These are phyloP conservation scores for Polia nebulosa DNA, from an alignment of 2,888 invertebrate genomes.

Conservation along the genomic window DNA sequence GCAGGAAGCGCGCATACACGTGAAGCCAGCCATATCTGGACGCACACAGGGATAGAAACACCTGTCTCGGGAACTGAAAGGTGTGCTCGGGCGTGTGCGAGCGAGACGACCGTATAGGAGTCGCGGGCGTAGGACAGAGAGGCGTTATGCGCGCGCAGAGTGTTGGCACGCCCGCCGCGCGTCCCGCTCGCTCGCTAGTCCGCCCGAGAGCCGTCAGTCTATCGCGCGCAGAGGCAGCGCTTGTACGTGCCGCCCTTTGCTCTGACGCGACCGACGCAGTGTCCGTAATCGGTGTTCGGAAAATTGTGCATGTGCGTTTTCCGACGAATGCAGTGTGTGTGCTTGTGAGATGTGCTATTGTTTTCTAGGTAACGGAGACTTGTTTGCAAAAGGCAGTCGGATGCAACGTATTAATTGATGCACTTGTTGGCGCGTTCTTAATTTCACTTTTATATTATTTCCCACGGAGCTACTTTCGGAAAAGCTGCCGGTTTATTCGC, in stretches of 20 bases:
- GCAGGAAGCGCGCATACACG: slow-evolving; percentile 89
- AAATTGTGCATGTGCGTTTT: slow-evolving; percentile 91
- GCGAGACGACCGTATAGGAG: slow-evolving; percentile 78
- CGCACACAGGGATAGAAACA: slow-evolving; percentile 88
- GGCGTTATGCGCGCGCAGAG: slow-evolving; percentile 86
- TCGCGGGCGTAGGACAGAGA: slow-evolving; percentile 78
- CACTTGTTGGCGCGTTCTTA: slow-evolving; percentile 79
- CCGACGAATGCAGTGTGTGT: slow-evolving; percentile 90
- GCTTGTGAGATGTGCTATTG: slow-evolving; percentile 91
- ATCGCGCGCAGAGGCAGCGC: slow-evolving; percentile 89
- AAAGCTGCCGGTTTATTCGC: slow-evolving; percentile 69
- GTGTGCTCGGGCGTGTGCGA: slow-evolving; percentile 87
- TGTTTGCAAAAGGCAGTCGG: slow-evolving; percentile 85
- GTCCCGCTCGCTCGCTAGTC: slow-evolving; percentile 86
- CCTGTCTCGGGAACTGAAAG: slow-evolving; percentile 90
- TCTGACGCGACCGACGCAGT: slow-evolving; percentile 89
- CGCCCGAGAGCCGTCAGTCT: slow-evolving; percentile 85
- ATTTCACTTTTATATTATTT: slow-evolving; percentile 82
- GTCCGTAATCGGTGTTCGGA: slow-evolving; percentile 90
- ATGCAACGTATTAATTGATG: slow-evolving; percentile 80
- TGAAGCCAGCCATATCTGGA: slow-evolving; percentile 78
- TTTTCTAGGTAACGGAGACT: slow-evolving; percentile 89
- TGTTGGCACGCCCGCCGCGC: slow-evolving; percentile 89
- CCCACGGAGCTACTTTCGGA: slow-evolving; percentile 72
- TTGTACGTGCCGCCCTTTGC: slow-evolving; percentile 87